These are phyloP conservation scores for Cheirogaleus major DNA, from an alignment of 2,797 vertebrate genomes.

Conservation along the genomic window DNA sequence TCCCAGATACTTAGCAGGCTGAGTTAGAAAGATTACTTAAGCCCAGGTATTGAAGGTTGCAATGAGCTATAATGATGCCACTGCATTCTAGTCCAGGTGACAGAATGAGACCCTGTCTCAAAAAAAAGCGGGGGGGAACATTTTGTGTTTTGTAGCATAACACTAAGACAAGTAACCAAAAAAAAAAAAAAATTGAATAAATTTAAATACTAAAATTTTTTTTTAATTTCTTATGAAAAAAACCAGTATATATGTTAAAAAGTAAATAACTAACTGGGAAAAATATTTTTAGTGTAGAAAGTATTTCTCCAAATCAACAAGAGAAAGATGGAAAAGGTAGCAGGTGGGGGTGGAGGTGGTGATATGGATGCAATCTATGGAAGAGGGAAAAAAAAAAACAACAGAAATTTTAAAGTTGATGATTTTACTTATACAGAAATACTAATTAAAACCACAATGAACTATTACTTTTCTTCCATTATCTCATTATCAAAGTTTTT, in stretches of 20 bases:
- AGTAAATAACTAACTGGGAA: background rate
- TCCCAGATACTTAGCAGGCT: background rate
- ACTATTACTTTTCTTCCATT: background rate
- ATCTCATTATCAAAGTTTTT: background rate
- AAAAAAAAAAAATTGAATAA: background rate
- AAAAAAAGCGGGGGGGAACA: background rate
- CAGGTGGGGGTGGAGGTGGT: too few relatives aligned
- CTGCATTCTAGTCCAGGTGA: background rate
- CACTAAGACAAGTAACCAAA: background rate
- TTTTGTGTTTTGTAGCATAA: background rate
- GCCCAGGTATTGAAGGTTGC: background rate
- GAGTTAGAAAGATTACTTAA: background rate
- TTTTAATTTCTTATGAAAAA: background rate
- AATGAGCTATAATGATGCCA: background rate
- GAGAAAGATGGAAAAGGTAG: background rate
- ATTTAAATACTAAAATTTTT: background rate
- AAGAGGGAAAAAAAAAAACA: background rate
- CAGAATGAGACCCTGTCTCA: background rate
- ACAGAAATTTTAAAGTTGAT: background rate
- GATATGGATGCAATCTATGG: background rate
- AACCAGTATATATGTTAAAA: background rate
- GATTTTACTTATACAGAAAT: constrained; percentile 20
- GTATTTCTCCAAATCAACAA: background rate
- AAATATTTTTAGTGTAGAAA: background rate
- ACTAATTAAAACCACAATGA: background rate